These are phyloP conservation scores for Hermatobates lingyangjiaoensis DNA, from an alignment of 1,140 invertebrate species.

Conservation along the genomic window DNA sequence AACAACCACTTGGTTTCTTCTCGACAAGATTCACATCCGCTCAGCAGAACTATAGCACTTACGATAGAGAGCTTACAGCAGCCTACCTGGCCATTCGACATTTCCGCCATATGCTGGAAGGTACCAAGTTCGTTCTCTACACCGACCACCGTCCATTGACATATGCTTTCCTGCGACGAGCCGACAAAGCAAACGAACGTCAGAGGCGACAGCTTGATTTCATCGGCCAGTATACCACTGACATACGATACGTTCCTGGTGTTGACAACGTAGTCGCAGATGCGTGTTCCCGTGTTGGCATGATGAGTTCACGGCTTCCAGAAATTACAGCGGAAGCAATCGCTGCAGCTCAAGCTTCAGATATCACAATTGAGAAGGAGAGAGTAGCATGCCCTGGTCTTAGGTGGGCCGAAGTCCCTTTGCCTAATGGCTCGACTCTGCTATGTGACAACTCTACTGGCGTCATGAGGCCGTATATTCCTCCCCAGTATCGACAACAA, in stretches of 20 bases:
- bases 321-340: background rate
- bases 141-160: conserved; percentile 23
- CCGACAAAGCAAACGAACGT: conserved; percentile 16
- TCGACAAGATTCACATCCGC: conserved; percentile 4
- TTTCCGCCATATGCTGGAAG: conserved; percentile 21
- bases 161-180: conserved; percentile 17
- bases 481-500: background rate
- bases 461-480: background rate
- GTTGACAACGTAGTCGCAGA: conserved; percentile 19
- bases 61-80: conserved; percentile 24
- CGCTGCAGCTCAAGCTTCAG: background rate
- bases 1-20: no score
- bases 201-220: conserved; percentile 20
- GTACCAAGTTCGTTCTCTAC: conserved; percentile 17
- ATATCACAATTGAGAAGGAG: background rate
- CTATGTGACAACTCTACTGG: background rate
- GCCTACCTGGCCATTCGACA: conserved; percentile 19
- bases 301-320: background rate
- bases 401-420: background rate
- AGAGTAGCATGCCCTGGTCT: background rate
- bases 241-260: conserved; percentile 20
- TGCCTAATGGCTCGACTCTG: background rate
- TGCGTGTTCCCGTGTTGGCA: conserved; percentile 7
- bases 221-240: conserved; percentile 23
- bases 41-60: conserved; percentile 13